Evolutionary conservation across 2,797 vertebrate species (phyloP).

Genomic region (Urophycis tenuis): DNA sequence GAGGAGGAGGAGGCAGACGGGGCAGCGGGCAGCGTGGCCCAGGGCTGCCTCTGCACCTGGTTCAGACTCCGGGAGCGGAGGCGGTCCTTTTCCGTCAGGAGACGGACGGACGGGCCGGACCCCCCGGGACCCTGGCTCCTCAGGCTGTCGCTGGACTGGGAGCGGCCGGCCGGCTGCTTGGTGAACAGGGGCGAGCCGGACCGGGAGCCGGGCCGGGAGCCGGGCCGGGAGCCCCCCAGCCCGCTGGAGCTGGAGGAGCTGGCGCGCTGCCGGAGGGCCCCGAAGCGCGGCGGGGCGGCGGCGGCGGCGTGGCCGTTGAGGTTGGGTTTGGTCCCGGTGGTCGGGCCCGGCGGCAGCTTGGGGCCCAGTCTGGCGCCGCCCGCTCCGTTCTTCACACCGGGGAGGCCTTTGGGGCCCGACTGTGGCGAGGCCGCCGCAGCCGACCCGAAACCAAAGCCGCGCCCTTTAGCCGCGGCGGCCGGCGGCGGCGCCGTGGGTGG

Average conservation of each 20-base stretch:
- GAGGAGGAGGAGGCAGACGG: slow-evolving; percentile 74
- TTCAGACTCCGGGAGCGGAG: slow-evolving; percentile 87
- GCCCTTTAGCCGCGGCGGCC: slow-evolving; percentile 51
- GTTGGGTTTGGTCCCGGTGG: slow-evolving; percentile 24
- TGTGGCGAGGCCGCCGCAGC: slow-evolving; percentile 58
- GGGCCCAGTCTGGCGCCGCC: slow-evolving; percentile 31
- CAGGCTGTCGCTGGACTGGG: slow-evolving; percentile 75
- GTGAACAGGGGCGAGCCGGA: slow-evolving; percentile 61
- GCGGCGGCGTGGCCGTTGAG: slow-evolving; percentile 41
- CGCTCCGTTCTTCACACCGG: slow-evolving; percentile 35
- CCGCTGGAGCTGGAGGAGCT: background rate
- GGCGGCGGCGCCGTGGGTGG: slow-evolving; percentile 15
- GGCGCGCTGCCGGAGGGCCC: slow-evolving; percentile 38
- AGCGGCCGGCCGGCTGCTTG: slow-evolving; percentile 72
- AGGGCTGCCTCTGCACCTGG: slow-evolving; percentile 77
- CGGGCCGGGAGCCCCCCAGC: slow-evolving; percentile 17
- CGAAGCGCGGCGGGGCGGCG: slow-evolving; percentile 29
- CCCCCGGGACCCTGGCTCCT: slow-evolving; percentile 41
- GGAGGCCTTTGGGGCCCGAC: slow-evolving; percentile 33
- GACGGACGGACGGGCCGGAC: background rate
- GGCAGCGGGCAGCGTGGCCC: slow-evolving; percentile 41
- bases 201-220: slow-evolving; percentile 64
- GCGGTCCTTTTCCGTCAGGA: slow-evolving; percentile 72
- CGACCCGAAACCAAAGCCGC: slow-evolving; percentile 58
- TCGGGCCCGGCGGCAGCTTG: background rate